phyloP scores from a whole-genome alignment of 2,113 vertebrate species.

The Artemisiospiza belli region DNA sequence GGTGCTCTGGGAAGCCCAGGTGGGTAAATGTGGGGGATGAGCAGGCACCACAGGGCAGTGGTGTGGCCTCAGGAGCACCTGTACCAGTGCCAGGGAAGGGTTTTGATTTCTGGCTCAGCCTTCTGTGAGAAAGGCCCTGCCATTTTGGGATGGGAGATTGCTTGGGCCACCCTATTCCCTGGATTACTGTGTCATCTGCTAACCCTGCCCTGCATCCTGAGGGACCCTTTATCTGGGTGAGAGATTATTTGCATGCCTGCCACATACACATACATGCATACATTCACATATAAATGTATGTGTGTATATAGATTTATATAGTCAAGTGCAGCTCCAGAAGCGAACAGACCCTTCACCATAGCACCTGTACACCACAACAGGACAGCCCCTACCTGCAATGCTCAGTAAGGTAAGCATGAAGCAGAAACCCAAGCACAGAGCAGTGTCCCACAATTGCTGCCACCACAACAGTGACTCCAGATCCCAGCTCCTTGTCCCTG shows the following conservation, averaged over 20 bases:
- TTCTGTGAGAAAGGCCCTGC: background rate
- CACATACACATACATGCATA: background rate
- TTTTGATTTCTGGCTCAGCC: background rate
- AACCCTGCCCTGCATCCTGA: background rate
- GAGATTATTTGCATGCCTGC: background rate
- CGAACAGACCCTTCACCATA: background rate
- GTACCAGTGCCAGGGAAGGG: rapidly evolving
- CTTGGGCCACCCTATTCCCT: background rate
- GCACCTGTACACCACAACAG: background rate
- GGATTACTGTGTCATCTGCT: background rate
- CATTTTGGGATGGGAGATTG: rapidly evolving
- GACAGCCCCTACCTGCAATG: background rate
- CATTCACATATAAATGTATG: background rate
- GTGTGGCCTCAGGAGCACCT: background rate
- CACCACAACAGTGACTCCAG: rapidly evolving
- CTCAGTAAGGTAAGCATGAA: background rate
- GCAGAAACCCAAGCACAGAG: background rate
- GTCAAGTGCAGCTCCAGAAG: background rate
- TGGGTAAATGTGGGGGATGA: background rate
- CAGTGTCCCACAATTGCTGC: background rate
- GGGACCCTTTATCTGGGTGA: background rate
- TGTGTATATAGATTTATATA: background rate
- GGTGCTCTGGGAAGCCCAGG: background rate
- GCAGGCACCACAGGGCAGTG: background rate
- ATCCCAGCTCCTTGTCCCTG: background rate